Evolutionary conservation across 2,797 vertebrate genomes (phyloP), one percentile per base, ranked within the genome.

Genomic region (Sphenopsis melanotis): DNA sequence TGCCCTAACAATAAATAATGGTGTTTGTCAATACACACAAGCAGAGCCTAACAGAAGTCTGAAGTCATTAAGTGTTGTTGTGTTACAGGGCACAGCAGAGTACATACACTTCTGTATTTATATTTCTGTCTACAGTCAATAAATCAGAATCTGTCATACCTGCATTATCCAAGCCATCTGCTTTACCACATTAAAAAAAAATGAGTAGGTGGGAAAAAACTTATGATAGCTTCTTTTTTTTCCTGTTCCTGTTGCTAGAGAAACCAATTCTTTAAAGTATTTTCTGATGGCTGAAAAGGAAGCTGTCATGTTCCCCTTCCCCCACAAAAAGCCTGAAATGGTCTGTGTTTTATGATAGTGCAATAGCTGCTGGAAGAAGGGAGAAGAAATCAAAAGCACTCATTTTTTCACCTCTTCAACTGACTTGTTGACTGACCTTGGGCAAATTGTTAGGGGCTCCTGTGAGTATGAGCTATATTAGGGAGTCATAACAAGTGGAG

Each of bases 121-220:
- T 94, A 66, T 89, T 95, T 91, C 91, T 70, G 49, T 81, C 60
- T 61, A 87, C 92, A 81, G 72, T 37, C 65, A 89, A 93, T 88
- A 96, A 97, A 95, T 94, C 89, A 96, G 89, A 94, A 90, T 77
- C 85, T 87, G 77, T 83, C 95, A 50, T 93, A 97, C 97, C 96
- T 97, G 95, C 87, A 53, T 74, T 84, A 91, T 71, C 79, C 72
- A 82, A 93, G 81, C 94, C 96, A 97, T 97, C 96, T 97, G 97
- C 94, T 91, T 92, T 88, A 23, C 37, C 21, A 88, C 88, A 46
- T 83, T 93, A 80, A 84, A 82, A 96, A 96, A 95, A 79, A 78
- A 83, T 13, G 82, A 93, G 90, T 84, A 89, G 91, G 91, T 96
- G 95, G 97, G 84, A 61, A 50, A 94, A 92, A 93, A 65, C 55